Evolutionary conservation across 2,888 invertebrate genomes (phyloP), one percentile per base, ranked within the genome.

Genomic region (Erebia ligea): DNA sequence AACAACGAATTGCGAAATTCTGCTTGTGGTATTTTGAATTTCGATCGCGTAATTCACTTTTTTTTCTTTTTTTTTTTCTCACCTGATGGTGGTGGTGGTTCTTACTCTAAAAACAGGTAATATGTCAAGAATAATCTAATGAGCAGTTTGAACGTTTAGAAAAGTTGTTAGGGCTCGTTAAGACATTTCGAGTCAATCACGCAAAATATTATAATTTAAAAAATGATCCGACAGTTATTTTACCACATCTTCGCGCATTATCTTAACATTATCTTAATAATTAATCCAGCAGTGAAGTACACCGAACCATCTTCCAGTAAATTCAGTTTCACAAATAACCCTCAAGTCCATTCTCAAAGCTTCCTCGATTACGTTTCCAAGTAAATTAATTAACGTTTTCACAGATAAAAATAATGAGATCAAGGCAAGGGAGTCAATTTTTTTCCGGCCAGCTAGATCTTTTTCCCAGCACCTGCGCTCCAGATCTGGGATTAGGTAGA

Each of bases 161-260:
- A 19, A 45, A 17, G 34, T 34, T 57, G 11, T 52, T n/a, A 65
- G 59, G 65, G 52, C 58, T 65, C 13, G 45, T 57, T 34, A 66
- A 57, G 10, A 45, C 57, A 21, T 56, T 45, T 17, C 21, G 40
- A 66, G 45, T 66, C 54, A 13, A 42, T 42, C 15, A 19, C 11
- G 3, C 13, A 9, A 5, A 61, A 5, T 45, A 56, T 57, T 59
- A 64, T n/a, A 48, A 21, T 52, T 52, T 59, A 34, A 59, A 40
- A 59, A 19, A 19, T 25, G 69, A 69, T 69, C 65, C 69, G 59
- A 65, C 69, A 61, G 65, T 54, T 45, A 59, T 59, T 59, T 42
- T 54, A 59, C 65, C 45, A 25, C 58, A 52, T 13, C 25, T 15
- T 65, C 19, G n/a, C 25, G 17, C 59, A 42, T 40, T 25, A 21